A percentile compares a stretch with the other conserved stretches of the same genome.
phyloP scores from a whole-genome alignment of 2,888 invertebrate genomes.

The Zhuqinia jingwanae region DNA sequence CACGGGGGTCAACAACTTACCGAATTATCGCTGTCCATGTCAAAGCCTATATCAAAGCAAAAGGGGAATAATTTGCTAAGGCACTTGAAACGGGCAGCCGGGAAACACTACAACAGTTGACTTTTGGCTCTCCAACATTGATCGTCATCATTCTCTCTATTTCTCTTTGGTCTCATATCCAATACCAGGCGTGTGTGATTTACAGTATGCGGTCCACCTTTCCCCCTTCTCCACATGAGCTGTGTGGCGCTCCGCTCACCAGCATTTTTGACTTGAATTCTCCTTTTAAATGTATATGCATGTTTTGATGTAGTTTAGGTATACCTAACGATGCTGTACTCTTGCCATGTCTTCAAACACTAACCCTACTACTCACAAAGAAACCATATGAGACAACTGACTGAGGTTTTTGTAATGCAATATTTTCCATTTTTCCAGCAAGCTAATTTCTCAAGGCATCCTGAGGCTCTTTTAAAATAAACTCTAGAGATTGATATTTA shows the following conservation, averaged over 20 bases:
- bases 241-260: slow-evolving; percentile 23
- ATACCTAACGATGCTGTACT: too few relatives aligned
- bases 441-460: background rate
- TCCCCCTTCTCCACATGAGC: slow-evolving; percentile 58
- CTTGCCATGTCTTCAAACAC: too few relatives aligned
- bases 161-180: background rate
- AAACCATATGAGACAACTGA: slow-evolving; percentile 2
- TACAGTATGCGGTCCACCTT: slow-evolving; percentile 59
- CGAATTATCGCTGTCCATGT: slow-evolving; percentile 73
- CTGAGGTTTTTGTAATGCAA: slow-evolving; percentile 38
- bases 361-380: background rate
- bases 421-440: background rate
- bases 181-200: slow-evolving; percentile 42
- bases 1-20: slow-evolving; percentile 52
- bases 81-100: slow-evolving; percentile 72
- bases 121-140: slow-evolving; percentile 49
- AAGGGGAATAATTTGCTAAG: slow-evolving; percentile 52
- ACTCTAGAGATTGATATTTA: too few relatives aligned
- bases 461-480: background rate
- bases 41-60: slow-evolving; percentile 49
- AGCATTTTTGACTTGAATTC: slow-evolving; percentile 14
- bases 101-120: slow-evolving; percentile 70
- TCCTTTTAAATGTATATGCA: too few relatives aligned
- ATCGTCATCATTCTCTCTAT: slow-evolving; percentile 8
- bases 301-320: too few relatives aligned